Evolutionary conservation across 2,888 invertebrate species (phyloP).

Genomic region (Trilocha varians): DNA sequence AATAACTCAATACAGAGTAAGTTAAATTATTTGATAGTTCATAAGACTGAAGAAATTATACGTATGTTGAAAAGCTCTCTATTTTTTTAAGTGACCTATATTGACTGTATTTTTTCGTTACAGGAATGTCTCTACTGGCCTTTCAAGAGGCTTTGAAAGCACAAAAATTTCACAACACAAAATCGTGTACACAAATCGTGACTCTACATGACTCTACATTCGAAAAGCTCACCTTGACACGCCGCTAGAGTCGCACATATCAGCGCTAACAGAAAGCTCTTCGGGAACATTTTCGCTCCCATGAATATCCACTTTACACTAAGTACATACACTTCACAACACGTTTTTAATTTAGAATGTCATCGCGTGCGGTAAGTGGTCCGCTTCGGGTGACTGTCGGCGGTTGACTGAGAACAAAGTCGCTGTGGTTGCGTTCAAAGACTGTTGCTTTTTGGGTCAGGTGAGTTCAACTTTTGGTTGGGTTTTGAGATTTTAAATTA

Average conservation of each 20-base stretch:
- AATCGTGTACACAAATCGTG: neutral
- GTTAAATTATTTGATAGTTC: too few relatives aligned
- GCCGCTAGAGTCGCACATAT: conserved; percentile 35
- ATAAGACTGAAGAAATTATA: too few relatives aligned
- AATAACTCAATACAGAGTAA: too few relatives aligned
- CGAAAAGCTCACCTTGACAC: conserved; percentile 57
- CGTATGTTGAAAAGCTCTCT: too few relatives aligned
- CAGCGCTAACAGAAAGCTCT: conserved; percentile 33
- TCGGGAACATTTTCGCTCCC: conserved; percentile 29
- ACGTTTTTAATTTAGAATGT: conserved; percentile 16
- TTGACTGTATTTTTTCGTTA: too few relatives aligned
- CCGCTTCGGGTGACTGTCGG: conserved; percentile 32
- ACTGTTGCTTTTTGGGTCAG: conserved; percentile 27
- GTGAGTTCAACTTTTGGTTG: conserved; percentile 18
- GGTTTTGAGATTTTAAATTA: neutral
- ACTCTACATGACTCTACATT: neutral
- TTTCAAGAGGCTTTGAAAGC: too few relatives aligned
- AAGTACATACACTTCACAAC: conserved; percentile 10
- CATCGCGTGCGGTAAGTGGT: conserved; percentile 21
- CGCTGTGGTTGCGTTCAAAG: conserved; percentile 30
- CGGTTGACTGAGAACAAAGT: conserved; percentile 39
- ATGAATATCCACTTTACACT: too few relatives aligned
- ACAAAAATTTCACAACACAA: conserved; percentile 1
- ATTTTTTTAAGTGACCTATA: too few relatives aligned
- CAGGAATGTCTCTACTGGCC: too few relatives aligned